Evolutionary conservation across 2,888 invertebrate species (phyloP).

Genomic region (Xylophagus ater): DNA sequence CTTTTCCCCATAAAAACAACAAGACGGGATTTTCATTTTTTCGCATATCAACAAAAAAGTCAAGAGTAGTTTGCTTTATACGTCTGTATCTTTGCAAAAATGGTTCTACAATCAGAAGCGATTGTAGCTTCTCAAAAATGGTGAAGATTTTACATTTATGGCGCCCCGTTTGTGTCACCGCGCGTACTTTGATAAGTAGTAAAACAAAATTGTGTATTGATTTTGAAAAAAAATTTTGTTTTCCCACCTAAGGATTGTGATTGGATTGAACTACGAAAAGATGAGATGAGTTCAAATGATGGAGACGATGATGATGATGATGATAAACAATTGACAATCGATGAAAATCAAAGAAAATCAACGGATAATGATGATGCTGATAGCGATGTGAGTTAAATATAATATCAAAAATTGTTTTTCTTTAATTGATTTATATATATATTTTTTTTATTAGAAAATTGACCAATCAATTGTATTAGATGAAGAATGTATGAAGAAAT

Average conservation of each 20-base stretch:
- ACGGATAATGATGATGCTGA: conserved; percentile 24
- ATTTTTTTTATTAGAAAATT: conserved; percentile 42
- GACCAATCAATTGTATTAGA: conserved; percentile 38
- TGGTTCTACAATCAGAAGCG: conserved; percentile 46
- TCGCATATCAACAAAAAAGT: too few relatives aligned
- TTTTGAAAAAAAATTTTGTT: not conserved
- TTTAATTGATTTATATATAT: conserved; percentile 33
- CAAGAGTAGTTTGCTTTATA: too few relatives aligned
- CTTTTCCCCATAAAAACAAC: too few relatives aligned
- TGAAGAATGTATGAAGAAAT: conserved; percentile 35
- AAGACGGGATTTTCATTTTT: too few relatives aligned
- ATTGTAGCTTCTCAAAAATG: too few relatives aligned
- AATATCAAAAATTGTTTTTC: conserved; percentile 40
- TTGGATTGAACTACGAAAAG: conserved; percentile 20
- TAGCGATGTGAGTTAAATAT: conserved; percentile 25
- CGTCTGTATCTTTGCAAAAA: conserved; percentile 39
- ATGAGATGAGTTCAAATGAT: conserved; percentile 24
- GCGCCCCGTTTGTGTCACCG: too few relatives aligned
- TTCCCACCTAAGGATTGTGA: not conserved
- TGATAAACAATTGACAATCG: conserved; percentile 18
- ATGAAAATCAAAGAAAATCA: conserved; percentile 21
- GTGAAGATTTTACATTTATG: too few relatives aligned
- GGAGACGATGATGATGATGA: conserved; percentile 21
- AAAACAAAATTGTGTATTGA: not conserved
- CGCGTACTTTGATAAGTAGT: too few relatives aligned